Conservation (phyloP, 2,888 invertebrate genomes). For the Stenichneumon culpator region DNA sequence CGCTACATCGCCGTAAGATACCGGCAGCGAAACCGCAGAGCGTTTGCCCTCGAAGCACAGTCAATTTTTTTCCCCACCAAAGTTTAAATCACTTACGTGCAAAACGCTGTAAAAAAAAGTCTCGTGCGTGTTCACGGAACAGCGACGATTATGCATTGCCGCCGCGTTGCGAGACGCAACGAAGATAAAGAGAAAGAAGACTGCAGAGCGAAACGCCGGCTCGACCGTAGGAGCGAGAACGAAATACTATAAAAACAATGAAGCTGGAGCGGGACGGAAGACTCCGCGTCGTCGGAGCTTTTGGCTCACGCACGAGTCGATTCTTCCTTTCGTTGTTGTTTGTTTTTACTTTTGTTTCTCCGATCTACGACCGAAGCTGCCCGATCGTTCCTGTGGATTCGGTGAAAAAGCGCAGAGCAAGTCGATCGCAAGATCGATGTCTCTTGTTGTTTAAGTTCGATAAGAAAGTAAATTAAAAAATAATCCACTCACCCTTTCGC, state of each 20-base stretch:
- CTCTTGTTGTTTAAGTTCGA: not conserved
- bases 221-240: conserved; percentile 15
- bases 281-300: conserved; percentile 9
- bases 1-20: not conserved
- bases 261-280: conserved; percentile 1
- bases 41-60: not conserved
- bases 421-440: not conserved
- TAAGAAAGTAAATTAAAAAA: not conserved
- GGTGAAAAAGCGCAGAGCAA: too few relatives aligned
- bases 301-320: not conserved
- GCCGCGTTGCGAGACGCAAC: conserved; percentile 3
- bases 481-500: conserved; percentile 75
- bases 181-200: conserved; percentile 57
- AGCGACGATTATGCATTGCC: conserved; percentile 11
- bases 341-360: conserved; percentile 53
- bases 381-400: not conserved
- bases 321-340: not conserved
- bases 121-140: not conserved
- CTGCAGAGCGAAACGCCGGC: conserved; percentile 32
- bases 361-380: conserved; percentile 12
- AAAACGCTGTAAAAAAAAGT: not conserved
- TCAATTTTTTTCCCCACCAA: not conserved
- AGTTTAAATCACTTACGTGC: not conserved
- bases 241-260: conserved; percentile 24
- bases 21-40: not conserved